Base-by-base conservation (phyloP, 2,888 invertebrate genomes). In the Halictus ligatus region DNA sequence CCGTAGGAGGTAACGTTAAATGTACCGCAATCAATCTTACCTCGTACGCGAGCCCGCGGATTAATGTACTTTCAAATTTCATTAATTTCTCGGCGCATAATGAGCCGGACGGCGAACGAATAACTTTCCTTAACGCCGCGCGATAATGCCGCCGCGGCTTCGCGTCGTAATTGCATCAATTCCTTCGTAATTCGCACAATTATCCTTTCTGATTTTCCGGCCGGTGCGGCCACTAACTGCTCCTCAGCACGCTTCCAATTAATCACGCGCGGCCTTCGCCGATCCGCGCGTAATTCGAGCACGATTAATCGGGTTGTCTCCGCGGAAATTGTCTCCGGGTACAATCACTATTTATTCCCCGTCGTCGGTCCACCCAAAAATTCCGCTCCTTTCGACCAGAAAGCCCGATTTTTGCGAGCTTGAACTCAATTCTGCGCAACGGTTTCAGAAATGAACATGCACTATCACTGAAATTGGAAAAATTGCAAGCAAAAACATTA, bases 171-270 rank as follows among this genome's bases (percentile, higher is more conserved):
- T 88, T 88, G 88, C 89, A 89, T 89, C 89, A 89, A 86, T 89
- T 86, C 86, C 86, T 82, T 83, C 75, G 88, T 83, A 89, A 89
- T 88, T 84, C 85, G 88, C 86, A 83, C 89, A 88, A 89, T 89
- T 89, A 89, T 89, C 84, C 89, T 86, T 86, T 88, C 89, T 84
- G 88, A 89, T 86, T 89, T 89, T 85, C 86, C 80, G 78, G 72
- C 88, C 75, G 64, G 86, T 78, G 80, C 74, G 67, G 80, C 79
- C 75, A 81, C 84, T 86, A 88, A 89, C 89, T 86, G 86, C 78
- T 78, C 83, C 85, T 25, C 80, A 82, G 75, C 85, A 82, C 82
- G 83, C 83, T 74, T 50, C 82, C 83, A 84, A 89, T 89, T 88
- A 88, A 89, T 89, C 88, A 86, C 88, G 54, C 88, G 88, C 83